Base-by-base conservation (phyloP, 2,888 invertebrate species). In the Eupithecia inturbata region DNA sequence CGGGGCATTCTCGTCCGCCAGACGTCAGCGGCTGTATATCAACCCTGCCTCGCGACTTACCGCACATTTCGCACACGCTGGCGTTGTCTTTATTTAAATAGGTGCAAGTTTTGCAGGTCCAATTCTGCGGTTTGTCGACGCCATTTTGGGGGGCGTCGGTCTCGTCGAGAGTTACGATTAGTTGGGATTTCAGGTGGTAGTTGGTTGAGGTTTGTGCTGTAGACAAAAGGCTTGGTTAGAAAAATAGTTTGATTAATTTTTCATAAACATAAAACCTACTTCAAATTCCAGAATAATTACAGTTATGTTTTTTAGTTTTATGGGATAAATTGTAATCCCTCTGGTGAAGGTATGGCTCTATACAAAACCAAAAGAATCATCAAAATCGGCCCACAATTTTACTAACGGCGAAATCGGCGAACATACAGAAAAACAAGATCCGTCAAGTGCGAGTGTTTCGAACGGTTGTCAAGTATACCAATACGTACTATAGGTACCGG, bases 51-150 rank as follows among this genome's bases (percentile, higher is more conserved):
- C 93, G 94, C 0, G 96, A 96, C 85, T 97, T 97, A 31, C 96
- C 96, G 82, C 97, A 97, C 95, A 97, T 97, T 77, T 97, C 97
- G 85, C 97, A 97, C 31, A 96, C 96, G 16, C 95, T 95, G 31
- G 88, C 87, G 0, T 85, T 82, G 0, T 87, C 82, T 3, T 88
- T 88, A 83, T 97, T 97, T 19, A 96, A 86, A 86, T 95, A 97
- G 0, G 97, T 97, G 88, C 97, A 97, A 0, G 95, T 95, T 0
- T 92, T 93, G 85, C 97, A 97, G 77, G 96, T 95, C 97, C 97
- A 97, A 76, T 92, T 94, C 64, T 85, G 66, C 14, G 66, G 22
- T 12, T 36, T 66, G 39, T 39, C 39, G 39, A 39, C n/a, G 1
- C 88, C 87, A 0, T 91, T 86, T 0, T 85, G 84, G 0, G 88